phyloP scores from a whole-genome alignment of 2,888 invertebrate genomes.

The Mythimna pallens region DNA sequence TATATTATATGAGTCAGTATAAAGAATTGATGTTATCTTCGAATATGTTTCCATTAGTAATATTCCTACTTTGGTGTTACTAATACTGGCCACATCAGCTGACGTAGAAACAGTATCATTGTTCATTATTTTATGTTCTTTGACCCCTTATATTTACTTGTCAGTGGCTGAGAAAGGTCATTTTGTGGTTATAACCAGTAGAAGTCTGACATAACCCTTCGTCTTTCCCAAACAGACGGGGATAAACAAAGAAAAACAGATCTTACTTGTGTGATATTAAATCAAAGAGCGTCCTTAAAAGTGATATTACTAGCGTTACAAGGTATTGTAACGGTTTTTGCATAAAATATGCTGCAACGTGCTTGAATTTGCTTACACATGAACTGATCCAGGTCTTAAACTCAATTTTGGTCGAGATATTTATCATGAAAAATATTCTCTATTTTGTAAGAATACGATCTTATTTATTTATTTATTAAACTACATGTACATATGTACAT shows the following conservation, averaged over 20 bases:
- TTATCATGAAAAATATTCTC: not conserved
- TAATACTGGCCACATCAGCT: not conserved
- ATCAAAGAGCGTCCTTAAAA: not conserved
- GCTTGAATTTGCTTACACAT: slow-evolving; percentile 36
- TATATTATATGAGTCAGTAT: too few species aligned
- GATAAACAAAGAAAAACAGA: slow-evolving; percentile 11
- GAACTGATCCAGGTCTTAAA: slow-evolving; percentile 24
- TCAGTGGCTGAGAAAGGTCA: slow-evolving; percentile 16
- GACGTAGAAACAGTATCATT: not conserved
- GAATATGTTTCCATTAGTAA: too few species aligned
- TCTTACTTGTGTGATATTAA: slow-evolving; percentile 12
- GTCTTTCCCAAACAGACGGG: not conserved
- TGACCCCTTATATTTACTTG: slow-evolving; percentile 7
- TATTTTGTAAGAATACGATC: too few species aligned
- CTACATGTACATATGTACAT: too few species aligned
- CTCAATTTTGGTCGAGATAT: slow-evolving; percentile 8
- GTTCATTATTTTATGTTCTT: not conserved
- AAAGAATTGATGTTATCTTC: too few species aligned
- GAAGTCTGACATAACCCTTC: slow-evolving; percentile 1
- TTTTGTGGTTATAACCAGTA: slow-evolving; percentile 13
- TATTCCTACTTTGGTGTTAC: not conserved
- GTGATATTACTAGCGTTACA: not conserved
- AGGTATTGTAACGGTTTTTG: slow-evolving; percentile 11
- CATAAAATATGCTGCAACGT: slow-evolving; percentile 34
- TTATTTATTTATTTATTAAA: too few species aligned